Percentiles rank a stretch among this genome's conserved stretches.
Evolutionary conservation across 2,797 vertebrate genomes (phyloP).

Genomic region (Sphenodon punctatus): DNA sequence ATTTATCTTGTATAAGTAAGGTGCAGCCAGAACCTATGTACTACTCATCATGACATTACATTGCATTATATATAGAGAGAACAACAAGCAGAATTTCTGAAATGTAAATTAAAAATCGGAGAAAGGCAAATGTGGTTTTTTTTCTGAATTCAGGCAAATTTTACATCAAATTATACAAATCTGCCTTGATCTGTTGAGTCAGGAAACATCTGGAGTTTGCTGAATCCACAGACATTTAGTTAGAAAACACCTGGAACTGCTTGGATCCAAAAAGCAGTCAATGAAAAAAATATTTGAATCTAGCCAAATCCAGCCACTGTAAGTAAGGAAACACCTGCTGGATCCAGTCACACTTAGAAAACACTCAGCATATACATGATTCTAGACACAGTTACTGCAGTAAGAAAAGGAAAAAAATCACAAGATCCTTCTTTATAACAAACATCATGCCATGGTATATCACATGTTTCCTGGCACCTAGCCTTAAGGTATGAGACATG

Average conservation of each 20-base stretch:
- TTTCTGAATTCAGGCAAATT: background rate
- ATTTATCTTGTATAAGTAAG: too few species aligned
- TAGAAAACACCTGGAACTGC: background rate
- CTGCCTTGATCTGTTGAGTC: background rate
- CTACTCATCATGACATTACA: too few species aligned
- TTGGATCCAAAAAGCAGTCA: background rate
- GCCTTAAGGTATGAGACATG: background rate
- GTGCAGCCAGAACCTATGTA: too few species aligned
- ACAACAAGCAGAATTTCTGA: background rate
- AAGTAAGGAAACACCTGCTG: background rate
- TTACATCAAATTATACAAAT: background rate
- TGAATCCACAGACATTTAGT: background rate
- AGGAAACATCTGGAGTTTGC: conserved; percentile 18
- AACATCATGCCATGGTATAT: background rate
- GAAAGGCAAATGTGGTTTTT: background rate
- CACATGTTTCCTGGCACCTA: background rate
- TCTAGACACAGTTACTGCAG: background rate
- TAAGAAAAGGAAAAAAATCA: background rate
- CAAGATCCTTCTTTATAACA: background rate
- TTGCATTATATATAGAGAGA: background rate
- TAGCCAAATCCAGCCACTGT: background rate
- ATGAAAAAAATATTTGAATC: background rate
- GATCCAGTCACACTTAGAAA: background rate
- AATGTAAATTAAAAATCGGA: background rate
- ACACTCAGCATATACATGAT: background rate